Base-by-base conservation (phyloP, 2,113 vertebrate genomes). In the Enhydra lutris region DNA sequence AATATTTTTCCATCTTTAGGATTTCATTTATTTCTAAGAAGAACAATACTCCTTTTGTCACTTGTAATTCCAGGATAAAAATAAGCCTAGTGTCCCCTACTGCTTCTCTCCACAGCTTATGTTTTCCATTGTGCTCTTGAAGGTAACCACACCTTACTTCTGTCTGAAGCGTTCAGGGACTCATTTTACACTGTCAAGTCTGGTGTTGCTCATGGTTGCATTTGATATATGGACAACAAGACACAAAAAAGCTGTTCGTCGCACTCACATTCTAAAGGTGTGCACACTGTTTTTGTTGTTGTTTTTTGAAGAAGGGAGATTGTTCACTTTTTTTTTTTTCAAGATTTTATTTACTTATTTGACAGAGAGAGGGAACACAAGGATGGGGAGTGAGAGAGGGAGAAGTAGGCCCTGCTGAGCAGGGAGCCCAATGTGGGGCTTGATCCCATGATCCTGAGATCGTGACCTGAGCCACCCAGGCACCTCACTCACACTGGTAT, bases 151-250 rank as follows among this genome's bases (percentile, higher is more conserved):
- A 23, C 23, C 99, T 98, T 78, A 99, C 98, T 99, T 99, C 95
- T 99, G 39, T 97, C 92, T 98, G 98, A 99, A 99, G 98, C 99
- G 99, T 45, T 99, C 98, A 39, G 98, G 98, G 12, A 98, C 99
- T 91, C 99, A 98, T 81, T 98, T 98, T 92, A 99, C 98, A 1
- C 98, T 99, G 94, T 99, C 98, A 2, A 2, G 99, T 99, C 98
- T 99, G 98, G 98, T 98, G 17, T 99, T 99, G 63, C 98, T 98
- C 92, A 93, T 79, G 6, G 96, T 97, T 84, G 98, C 98, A 18
- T 14, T 7, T 11, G 31, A 9, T 11, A 99, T 99, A 99, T 99
- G 79, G 55, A 97, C 96, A 84, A 55, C 8, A 89, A 50, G 73
- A 74, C 67, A 61, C 45, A 18, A 39, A 57, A 42, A 36, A 69